Evolutionary conservation across 92 coral and sea anemone species (phyloP).

Genomic region (Siderastrea radians): DNA sequence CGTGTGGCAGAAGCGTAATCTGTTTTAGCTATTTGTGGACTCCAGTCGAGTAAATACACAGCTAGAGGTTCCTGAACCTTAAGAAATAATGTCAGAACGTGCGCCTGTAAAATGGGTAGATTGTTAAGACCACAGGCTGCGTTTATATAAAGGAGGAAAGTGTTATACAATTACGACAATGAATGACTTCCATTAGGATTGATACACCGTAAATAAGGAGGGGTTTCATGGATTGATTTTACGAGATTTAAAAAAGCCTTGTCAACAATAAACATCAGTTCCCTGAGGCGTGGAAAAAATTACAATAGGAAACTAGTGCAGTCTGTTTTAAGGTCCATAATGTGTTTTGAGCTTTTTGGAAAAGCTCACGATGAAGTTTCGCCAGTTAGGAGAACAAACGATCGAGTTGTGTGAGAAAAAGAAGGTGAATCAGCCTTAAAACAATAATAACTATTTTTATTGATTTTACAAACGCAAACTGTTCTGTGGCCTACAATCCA

Average conservation of each 20-base stretch:
- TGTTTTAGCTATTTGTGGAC: background rate
- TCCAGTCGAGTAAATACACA: background rate
- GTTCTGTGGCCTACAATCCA: background rate
- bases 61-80: conserved; percentile 21
- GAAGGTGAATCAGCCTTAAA: background rate
- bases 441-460: background rate
- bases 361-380: background rate
- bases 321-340: background rate
- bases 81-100: background rate
- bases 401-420: background rate
- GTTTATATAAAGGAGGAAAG: background rate
- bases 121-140: background rate
- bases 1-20: background rate
- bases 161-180: background rate
- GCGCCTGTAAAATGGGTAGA: background rate
- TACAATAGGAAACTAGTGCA: background rate
- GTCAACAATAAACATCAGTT: background rate
- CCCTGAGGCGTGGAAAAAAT: background rate
- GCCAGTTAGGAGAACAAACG: background rate
- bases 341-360: background rate
- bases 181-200: background rate
- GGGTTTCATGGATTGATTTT: background rate
- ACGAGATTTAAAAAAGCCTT: background rate
- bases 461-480: background rate
- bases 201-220: background rate